phyloP scores from a whole-genome alignment of 2,888 invertebrate species.

The Meliscaeva auricollis region DNA sequence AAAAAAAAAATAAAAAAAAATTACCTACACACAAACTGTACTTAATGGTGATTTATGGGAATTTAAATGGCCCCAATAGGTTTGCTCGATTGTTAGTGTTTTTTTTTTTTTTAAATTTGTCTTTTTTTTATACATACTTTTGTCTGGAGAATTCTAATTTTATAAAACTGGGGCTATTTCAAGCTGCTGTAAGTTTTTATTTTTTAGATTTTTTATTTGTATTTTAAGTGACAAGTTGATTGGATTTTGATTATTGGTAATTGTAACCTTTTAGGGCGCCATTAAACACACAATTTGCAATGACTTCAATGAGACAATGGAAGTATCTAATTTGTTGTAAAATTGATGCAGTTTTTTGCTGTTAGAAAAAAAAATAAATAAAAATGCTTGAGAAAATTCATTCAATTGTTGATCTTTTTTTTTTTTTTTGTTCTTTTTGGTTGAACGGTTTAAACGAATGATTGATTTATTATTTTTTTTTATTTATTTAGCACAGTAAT shows the following conservation, averaged over 20 bases:
- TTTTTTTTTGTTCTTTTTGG: no score
- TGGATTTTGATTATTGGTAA: conserved; percentile 68
- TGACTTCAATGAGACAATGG: neutral
- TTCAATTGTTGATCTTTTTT: neutral
- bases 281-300: conserved; percentile 38
- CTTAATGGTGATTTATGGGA: conserved; percentile 72
- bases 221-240: conserved; percentile 70
- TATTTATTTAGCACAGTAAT: neutral
- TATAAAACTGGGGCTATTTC: conserved; percentile 49
- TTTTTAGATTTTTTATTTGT: conserved; percentile 31
- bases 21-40: neutral
- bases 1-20: conserved; percentile 3
- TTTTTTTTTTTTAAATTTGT: neutral
- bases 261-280: conserved; percentile 65
- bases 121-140: neutral
- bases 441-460: neutral
- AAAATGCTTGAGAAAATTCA: neutral
- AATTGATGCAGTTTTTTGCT: conserved; percentile 1
- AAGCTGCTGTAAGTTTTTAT: conserved; percentile 19
- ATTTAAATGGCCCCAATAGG: conserved; percentile 67
- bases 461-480: conserved; percentile 12
- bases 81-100: conserved; percentile 12
- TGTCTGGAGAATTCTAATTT: conserved; percentile 60
- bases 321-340: conserved; percentile 13
- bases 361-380: neutral